These are phyloP conservation scores for Alviniconcha marisindica DNA, from an alignment of 1,140 invertebrate genomes.

Conservation along the genomic window DNA sequence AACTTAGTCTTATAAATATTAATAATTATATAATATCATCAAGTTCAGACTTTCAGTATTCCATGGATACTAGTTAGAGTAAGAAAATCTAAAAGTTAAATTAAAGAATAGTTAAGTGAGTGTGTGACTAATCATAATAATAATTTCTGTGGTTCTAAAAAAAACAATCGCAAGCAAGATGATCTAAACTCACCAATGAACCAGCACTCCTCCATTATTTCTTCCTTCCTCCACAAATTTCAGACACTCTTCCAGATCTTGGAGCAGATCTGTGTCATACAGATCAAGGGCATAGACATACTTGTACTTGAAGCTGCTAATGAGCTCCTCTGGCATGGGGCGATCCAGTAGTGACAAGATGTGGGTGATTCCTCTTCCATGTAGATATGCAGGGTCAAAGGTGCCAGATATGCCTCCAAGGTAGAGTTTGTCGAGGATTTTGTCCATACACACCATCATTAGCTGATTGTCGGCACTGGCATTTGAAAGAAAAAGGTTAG, in stretches of 20 bases:
- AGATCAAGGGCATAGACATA: constrained; percentile 61
- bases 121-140: too few species aligned
- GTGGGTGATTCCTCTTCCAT: constrained; percentile 52
- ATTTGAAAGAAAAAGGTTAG: too few species aligned
- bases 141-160: too few species aligned
- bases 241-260: constrained; percentile 59
- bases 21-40: too few species aligned
- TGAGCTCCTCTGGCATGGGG: constrained; percentile 48
- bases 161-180: too few species aligned
- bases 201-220: constrained; percentile 56
- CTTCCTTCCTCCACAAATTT: constrained; percentile 66
- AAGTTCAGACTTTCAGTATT: too few species aligned
- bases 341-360: constrained; percentile 61
- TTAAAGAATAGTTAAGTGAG: too few species aligned
- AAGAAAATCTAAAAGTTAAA: too few species aligned
- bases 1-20: too few species aligned
- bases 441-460: constrained; percentile 78
- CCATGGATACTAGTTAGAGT: too few species aligned
- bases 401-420: constrained; percentile 55
- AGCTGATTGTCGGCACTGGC: too few species aligned
- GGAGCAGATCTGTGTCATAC: constrained; percentile 60
- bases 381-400: constrained; percentile 45
- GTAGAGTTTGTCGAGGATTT: constrained; percentile 77
- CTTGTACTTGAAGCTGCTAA: constrained; percentile 55
- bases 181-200: constrained; percentile 71